phyloP scores from a whole-genome alignment of 2,113 vertebrate genomes.

The Limanda limanda region DNA sequence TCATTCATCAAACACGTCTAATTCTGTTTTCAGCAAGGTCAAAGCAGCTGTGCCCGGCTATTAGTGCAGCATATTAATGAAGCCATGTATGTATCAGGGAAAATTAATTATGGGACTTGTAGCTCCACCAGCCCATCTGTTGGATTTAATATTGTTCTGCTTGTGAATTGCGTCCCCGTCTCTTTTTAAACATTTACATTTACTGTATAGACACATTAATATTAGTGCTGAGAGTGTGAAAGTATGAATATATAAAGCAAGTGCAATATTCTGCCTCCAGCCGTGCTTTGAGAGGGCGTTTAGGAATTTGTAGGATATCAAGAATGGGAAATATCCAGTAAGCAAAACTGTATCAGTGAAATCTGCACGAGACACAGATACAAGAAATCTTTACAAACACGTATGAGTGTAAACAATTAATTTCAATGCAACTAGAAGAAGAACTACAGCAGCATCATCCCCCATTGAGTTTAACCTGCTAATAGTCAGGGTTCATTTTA shows the following conservation, averaged over 20 bases:
- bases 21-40: slow-evolving; percentile 1
- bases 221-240: slow-evolving; percentile 40
- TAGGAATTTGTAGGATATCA: neutral
- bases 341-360: too few species aligned
- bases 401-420: too few species aligned
- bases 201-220: slow-evolving; percentile 32
- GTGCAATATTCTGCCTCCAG: slow-evolving; percentile 35
- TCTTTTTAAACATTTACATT: slow-evolving; percentile 8
- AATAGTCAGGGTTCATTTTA: too few species aligned
- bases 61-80: neutral
- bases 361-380: too few species aligned
- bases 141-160: too few species aligned
- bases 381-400: too few species aligned
- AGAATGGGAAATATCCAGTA: too few species aligned
- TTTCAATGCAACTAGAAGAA: too few species aligned
- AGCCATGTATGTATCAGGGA: neutral
- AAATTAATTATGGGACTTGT: neutral
- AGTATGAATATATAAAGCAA: slow-evolving; percentile 41
- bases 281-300: neutral
- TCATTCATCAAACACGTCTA: slow-evolving; percentile 2
- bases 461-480: too few species aligned
- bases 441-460: too few species aligned
- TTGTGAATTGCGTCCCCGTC: neutral
- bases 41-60: too few species aligned
- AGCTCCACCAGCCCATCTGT: too few species aligned